Evolutionary conservation across 2,797 vertebrate species (phyloP).

Genomic region (Chelon labrosus): DNA sequence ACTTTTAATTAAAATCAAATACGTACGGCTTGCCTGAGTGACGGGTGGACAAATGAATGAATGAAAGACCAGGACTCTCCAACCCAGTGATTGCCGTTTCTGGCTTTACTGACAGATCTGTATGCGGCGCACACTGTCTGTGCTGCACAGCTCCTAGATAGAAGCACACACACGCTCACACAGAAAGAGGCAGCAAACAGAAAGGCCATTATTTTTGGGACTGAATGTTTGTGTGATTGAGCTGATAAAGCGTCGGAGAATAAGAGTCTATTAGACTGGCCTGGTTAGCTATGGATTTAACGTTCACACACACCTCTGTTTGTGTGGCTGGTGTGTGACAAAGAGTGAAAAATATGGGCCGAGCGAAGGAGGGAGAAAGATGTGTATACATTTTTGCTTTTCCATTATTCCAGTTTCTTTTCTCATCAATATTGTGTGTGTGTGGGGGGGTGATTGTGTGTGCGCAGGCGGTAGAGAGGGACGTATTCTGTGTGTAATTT

Average conservation of each 20-base stretch:
- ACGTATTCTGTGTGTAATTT: constrained; percentile 74
- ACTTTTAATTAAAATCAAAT: constrained; percentile 48
- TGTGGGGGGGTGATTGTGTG: constrained; percentile 3
- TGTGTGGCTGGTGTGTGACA: constrained; percentile 30
- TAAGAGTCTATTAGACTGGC: constrained; percentile 79
- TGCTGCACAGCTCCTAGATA: constrained; percentile 62
- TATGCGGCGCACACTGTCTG: constrained; percentile 71
- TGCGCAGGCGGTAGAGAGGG: constrained; percentile 1
- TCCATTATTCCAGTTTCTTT: constrained; percentile 77
- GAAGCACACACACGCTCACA: constrained; percentile 24
- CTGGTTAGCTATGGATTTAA: constrained; percentile 80
- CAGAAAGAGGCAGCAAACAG: constrained; percentile 66
- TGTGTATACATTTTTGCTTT: constrained; percentile 70
- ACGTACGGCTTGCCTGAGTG: constrained; percentile 16
- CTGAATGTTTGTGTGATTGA: constrained; percentile 81
- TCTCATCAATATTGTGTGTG: constrained; percentile 68
- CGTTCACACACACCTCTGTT: constrained; percentile 69
- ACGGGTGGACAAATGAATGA: constrained; percentile 39
- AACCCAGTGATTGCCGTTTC: constrained; percentile 46
- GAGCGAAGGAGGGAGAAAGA: constrained; percentile 51
- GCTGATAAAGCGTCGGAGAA: constrained; percentile 81
- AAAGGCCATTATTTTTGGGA: constrained; percentile 80
- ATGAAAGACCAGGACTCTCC: constrained; percentile 28
- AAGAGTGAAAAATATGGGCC: constrained; percentile 49
- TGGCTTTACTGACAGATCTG: constrained; percentile 62